These are phyloP conservation scores for Drosophila fuyamai DNA, from an alignment of 1,140 invertebrate genomes.

Conservation along the genomic window DNA sequence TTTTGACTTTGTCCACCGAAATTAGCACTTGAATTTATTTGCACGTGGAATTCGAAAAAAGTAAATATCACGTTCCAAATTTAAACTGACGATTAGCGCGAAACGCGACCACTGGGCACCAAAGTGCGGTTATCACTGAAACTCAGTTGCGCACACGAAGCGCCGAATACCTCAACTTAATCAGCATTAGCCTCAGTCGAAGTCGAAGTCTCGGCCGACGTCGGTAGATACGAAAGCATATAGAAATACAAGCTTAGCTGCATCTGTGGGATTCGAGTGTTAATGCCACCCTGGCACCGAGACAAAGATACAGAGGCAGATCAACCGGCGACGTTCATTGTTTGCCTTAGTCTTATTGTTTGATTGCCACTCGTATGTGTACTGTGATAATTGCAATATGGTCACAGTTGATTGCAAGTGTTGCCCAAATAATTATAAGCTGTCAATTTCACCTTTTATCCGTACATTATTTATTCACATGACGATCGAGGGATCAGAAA, in stretches of 20 bases:
- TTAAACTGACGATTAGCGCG: slow-evolving; percentile 16
- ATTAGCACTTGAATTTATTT: slow-evolving; percentile 4
- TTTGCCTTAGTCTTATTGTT: slow-evolving; percentile 36
- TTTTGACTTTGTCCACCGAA: neutral
- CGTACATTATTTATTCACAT: slow-evolving; percentile 28
- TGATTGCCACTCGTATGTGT: slow-evolving; percentile 14
- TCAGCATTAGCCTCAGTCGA: slow-evolving; percentile 30
- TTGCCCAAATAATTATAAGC: slow-evolving; percentile 64
- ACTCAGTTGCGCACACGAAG: slow-evolving; percentile 18
- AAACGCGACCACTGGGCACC: slow-evolving; percentile 44
- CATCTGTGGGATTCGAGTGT: slow-evolving; percentile 26
- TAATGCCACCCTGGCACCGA: slow-evolving; percentile 49
- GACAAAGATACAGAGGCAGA: slow-evolving; percentile 21
- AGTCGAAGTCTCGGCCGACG: slow-evolving; percentile 13
- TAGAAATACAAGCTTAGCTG: slow-evolving; percentile 16
- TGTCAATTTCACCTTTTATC: slow-evolving; percentile 1
- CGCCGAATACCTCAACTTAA: slow-evolving; percentile 61
- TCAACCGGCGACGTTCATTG: slow-evolving; percentile 11
- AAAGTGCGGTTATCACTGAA: slow-evolving; percentile 73
- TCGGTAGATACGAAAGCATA: slow-evolving; percentile 20
- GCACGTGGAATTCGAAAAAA: slow-evolving; percentile 1
- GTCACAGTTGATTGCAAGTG: slow-evolving; percentile 54
- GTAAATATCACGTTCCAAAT: slow-evolving; percentile 16
- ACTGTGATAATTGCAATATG: slow-evolving; percentile 55
- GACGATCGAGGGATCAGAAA: slow-evolving; percentile 16